Base-by-base conservation (phyloP, 53 echinoderm and acorn worm genomes). In the Henricia sp. region DNA sequence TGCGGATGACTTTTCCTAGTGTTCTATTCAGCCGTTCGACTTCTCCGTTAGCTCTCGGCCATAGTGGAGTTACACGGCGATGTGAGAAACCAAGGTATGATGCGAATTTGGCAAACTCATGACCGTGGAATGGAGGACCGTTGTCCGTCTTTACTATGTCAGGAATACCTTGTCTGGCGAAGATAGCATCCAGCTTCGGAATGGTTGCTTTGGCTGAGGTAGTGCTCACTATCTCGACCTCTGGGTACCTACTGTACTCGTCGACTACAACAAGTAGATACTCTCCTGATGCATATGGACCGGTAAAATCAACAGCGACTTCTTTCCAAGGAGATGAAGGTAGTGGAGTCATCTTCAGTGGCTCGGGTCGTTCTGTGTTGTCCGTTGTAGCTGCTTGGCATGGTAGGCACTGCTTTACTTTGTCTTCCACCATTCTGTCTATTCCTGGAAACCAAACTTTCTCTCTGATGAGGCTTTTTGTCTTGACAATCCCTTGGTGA, bases 401-500 rank as follows among this genome's bases (percentile, higher is more conserved):
- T 0, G 34, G 28, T 26, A 65, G 23, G 9, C 9, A 29, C 17
- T 65, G 6, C 19, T 64, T 65, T 65, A 65, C 29, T 65, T 27
- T 29, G 34, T 29, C 66, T 65, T 4, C 53, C 24, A 53, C 53
- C 53, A 53, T 13, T 53, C 0, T 53, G 6, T 53, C 53, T 53
- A 53, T 53, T 53, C 16, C 53, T 53, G 53, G 53, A 53, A 53
- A 53, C 19, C 56, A 70, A 12, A 77, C 63, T 64, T 86, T 90
- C 25, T 86, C 80, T 23, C 90, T 33, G 4, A 90, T 14, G 33
- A 86, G 41, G 2, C n/a, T 24, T 43, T 89, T 88, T 32, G 83
- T 88, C 19, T 90, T 90, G 6, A 76, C 85, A 12, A 90, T 80
- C 4, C 86, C 90, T 56, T 90, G 90, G 64, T 91, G 87, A 4